Evolutionary conservation across 2,113 vertebrate genomes (phyloP), one percentile per base, ranked within the genome.

Genomic region (Otolemur garnettii): DNA sequence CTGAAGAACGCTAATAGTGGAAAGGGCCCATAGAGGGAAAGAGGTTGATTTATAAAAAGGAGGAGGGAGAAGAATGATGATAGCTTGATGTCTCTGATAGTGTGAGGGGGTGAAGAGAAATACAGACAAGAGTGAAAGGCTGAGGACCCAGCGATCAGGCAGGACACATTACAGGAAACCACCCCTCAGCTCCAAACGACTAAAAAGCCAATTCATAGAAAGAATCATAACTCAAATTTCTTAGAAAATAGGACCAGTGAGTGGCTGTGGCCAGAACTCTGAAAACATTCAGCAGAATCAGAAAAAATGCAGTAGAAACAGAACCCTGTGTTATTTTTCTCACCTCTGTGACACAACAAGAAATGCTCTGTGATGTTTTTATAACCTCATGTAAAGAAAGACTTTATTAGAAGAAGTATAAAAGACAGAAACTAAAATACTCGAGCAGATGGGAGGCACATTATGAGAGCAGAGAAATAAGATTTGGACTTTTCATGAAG

Each of bases 191-290:
- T 57, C 75, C 91, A 91, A 77, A 83, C 93, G 95, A 92, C 12
- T 5, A 33, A 84, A 96, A 93, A 96, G 80, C 11, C 0, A 9
- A 81, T 18, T 89, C 68, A 85, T 7, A 60, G 78, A 84, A 98
- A 57, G 12, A 59, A 75, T 18, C 9, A 26, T 6, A 26, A 60
- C 9, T 75, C 64, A 19, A 24, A 11, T 59, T 68, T 90, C n/a
- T 60, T 82, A 60, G 55, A 92, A 53, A 8, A 74, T 11, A 72
- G 50, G 53, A 53, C 12, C n/a, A 74, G 53, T 57, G 17, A 89
- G 45, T 28, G 72, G 21, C 21, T 82, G 5, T 21, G 21, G 8
- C 14, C 77, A 95, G 33, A 79, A 60, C 24, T 14, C 24, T 42
- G 59, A 87, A 78, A 87, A 53, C 55, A 45, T n/a, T 78, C 42